These are phyloP conservation scores for Isurus oxyrinchus DNA, from an alignment of 2,113 vertebrate genomes.

Conservation along the genomic window DNA sequence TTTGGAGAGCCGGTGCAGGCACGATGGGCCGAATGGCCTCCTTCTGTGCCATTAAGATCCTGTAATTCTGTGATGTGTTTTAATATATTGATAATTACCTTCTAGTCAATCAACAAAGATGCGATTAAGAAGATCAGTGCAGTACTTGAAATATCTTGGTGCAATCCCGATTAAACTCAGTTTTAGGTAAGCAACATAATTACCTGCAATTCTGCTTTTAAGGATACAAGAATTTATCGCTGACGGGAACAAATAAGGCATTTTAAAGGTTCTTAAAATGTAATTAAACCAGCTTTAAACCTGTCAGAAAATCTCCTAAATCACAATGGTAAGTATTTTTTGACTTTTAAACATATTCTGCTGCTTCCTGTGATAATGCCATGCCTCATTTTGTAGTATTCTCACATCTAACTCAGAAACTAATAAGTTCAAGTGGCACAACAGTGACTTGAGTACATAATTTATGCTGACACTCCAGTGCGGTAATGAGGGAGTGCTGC, in stretches of 20 bases:
- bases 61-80: not conserved
- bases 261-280: not conserved
- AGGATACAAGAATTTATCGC: not conserved
- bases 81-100: not conserved
- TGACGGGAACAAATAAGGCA: not conserved
- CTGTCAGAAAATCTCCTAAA: not conserved
- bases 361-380: not conserved
- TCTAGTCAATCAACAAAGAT: not conserved
- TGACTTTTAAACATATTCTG: not conserved
- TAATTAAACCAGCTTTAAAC: not conserved
- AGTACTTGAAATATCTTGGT: not conserved
- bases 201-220: not conserved
- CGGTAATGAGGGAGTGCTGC: too few species aligned
- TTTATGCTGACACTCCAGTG: not conserved
- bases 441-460: not conserved
- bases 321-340: not conserved
- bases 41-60: too few species aligned
- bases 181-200: not conserved
- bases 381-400: not conserved
- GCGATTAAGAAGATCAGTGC: not conserved
- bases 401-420: not conserved
- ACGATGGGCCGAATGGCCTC: too few species aligned
- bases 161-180: not conserved
- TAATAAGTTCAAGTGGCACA: not conserved
- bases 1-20: too few species aligned